Conservation (phyloP, 2,113 vertebrate genomes). For the Antennarius striatus region DNA sequence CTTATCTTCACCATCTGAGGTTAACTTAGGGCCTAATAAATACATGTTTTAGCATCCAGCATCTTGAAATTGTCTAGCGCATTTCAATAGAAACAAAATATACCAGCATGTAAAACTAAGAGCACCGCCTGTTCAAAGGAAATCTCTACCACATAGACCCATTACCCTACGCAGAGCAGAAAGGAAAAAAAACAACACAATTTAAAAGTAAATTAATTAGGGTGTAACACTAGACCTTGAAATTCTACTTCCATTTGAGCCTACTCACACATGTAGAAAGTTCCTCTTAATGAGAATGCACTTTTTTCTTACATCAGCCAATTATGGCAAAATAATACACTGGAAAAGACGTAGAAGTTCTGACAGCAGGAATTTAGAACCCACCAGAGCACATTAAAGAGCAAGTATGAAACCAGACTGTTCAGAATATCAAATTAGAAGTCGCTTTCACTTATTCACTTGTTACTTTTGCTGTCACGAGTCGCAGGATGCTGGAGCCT, state of each 20-base stretch:
- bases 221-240: background rate
- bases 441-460: too few relatives aligned
- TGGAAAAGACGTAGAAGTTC: background rate
- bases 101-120: background rate
- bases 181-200: background rate
- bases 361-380: background rate
- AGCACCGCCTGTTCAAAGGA: background rate
- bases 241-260: too few relatives aligned
- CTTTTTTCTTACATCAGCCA: background rate
- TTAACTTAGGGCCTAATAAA: slow-evolving; percentile 42
- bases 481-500: too few relatives aligned
- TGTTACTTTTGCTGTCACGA: too few relatives aligned
- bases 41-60: slow-evolving; percentile 39
- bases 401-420: too few relatives aligned
- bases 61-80: slow-evolving; percentile 23
- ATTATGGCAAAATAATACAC: background rate
- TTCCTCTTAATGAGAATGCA: background rate
- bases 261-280: background rate
- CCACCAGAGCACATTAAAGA: too few relatives aligned
- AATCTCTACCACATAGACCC: background rate
- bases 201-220: background rate
- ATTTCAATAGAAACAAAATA: slow-evolving; percentile 15
- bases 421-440: too few relatives aligned
- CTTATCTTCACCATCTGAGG: slow-evolving; percentile 54
- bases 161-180: background rate